A percentile compares a stretch with the other conserved stretches of the same genome.
Conservation (phyloP, 2,888 invertebrate genomes). For the Drosophila birchii region DNA sequence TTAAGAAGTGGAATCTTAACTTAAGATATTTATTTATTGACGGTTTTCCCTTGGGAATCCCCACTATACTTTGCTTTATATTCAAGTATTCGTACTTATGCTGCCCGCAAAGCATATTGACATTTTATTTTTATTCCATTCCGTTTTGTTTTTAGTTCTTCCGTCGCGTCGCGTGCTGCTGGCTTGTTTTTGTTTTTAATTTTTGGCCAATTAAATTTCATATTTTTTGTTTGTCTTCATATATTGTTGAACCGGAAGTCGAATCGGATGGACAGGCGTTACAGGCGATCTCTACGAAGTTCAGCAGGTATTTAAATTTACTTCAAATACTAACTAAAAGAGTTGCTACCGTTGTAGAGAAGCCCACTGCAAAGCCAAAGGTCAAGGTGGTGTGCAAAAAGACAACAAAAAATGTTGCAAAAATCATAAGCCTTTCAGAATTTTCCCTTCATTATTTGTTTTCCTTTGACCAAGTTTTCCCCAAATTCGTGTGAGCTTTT, state of each 20-base stretch:
- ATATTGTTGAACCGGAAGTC: constrained; percentile 21
- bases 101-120: constrained; percentile 23
- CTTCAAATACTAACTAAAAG: not conserved
- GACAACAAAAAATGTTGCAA: not conserved
- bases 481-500: constrained; percentile 11
- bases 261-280: constrained; percentile 57
- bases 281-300: constrained; percentile 33
- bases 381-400: constrained; percentile 38
- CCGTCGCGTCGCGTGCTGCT: constrained; percentile 45
- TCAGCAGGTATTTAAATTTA: constrained; percentile 60
- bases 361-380: constrained; percentile 37
- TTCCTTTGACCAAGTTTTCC: not conserved
- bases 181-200: constrained; percentile 39
- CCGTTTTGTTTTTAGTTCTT: constrained; percentile 53
- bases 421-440: constrained; percentile 1
- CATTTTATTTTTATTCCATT: constrained; percentile 52
- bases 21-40: not conserved
- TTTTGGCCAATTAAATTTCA: constrained; percentile 26
- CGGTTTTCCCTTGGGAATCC: not conserved
- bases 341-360: constrained; percentile 18
- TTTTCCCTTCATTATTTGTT: not conserved
- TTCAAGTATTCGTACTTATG: constrained; percentile 26
- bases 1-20: constrained; percentile 66
- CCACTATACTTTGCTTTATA: constrained; percentile 11
- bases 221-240: constrained; percentile 8